Percentiles rank a stretch among this genome's conserved stretches.
Conservation (phyloP, 2,888 invertebrate species). For the Trimorus sp. region DNA sequence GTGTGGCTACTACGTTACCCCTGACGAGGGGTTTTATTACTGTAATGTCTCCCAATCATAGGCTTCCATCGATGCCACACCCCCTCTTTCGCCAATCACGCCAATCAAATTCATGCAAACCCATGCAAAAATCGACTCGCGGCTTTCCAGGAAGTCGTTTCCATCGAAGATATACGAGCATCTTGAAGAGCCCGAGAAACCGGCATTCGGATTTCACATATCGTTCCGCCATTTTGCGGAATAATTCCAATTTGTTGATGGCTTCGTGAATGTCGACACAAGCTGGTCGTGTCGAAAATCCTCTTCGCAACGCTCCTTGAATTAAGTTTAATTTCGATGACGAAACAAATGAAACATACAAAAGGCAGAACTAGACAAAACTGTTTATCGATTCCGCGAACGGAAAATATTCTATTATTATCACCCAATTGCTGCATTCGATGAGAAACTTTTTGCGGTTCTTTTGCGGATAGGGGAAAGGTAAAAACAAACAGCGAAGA, state of each 20-base stretch:
- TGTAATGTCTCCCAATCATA: slow-evolving; percentile 77
- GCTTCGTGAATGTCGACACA: too few species aligned
- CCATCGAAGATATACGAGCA: slow-evolving; percentile 56
- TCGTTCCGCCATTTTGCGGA: not conserved
- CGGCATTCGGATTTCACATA: too few species aligned
- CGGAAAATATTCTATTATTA: slow-evolving; percentile 21
- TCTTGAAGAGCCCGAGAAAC: slow-evolving; percentile 18
- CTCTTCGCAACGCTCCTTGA: too few species aligned
- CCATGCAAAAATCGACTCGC: slow-evolving; percentile 68
- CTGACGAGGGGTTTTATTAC: slow-evolving; percentile 77
- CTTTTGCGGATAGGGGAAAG: slow-evolving; percentile 11
- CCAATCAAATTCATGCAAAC: slow-evolving; percentile 75
- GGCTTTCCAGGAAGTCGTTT: slow-evolving; percentile 64
- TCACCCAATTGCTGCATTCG: slow-evolving; percentile 6
- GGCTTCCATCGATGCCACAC: slow-evolving; percentile 64
- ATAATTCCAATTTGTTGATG: too few species aligned
- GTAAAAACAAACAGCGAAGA: slow-evolving; percentile 9
- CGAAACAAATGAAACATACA: too few species aligned
- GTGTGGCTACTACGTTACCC: slow-evolving; percentile 78
- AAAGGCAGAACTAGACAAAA: slow-evolving; percentile 11
- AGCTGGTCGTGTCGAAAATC: too few species aligned
- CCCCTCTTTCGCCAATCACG: slow-evolving; percentile 72
- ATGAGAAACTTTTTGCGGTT: slow-evolving; percentile 32
- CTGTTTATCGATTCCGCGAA: slow-evolving; percentile 28
- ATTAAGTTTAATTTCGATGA: too few species aligned